Conservation (phyloP, 2,888 invertebrate genomes). For the Cinara cedri region DNA sequence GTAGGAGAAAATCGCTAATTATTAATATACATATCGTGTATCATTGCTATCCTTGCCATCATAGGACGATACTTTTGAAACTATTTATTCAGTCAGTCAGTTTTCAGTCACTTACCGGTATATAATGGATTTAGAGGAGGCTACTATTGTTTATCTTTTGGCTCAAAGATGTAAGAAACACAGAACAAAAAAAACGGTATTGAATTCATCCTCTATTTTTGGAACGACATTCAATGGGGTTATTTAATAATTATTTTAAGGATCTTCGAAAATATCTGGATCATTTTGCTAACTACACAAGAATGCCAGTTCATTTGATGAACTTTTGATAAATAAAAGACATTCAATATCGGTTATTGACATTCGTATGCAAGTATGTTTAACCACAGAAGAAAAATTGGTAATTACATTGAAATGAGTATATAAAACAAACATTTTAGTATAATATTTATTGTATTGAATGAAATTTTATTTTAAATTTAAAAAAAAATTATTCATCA, state of each 20-base stretch:
- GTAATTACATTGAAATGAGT: constrained; percentile 14
- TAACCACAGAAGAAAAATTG: constrained; percentile 3
- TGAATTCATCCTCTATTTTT: too few relatives aligned
- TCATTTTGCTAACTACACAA: background rate
- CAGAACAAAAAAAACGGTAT: background rate
- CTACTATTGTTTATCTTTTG: background rate
- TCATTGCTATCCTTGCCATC: too few relatives aligned
- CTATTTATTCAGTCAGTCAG: too few relatives aligned
- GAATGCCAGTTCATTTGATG: background rate
- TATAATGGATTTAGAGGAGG: too few relatives aligned
- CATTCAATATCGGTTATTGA: background rate
- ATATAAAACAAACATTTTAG: background rate
- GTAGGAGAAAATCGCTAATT: too few relatives aligned
- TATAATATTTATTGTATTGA: background rate
- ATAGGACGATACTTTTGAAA: too few relatives aligned
- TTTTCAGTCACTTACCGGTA: too few relatives aligned
- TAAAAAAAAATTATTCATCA: background rate
- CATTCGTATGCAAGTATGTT: constrained; percentile 8
- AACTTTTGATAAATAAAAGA: background rate
- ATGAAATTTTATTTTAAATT: background rate
- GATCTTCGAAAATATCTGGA: too few relatives aligned
- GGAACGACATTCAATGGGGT: too few relatives aligned
- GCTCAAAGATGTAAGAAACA: background rate
- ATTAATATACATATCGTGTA: too few relatives aligned
- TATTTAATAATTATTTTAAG: too few relatives aligned